A percentile compares a stretch with the other conserved stretches of the same genome.
Evolutionary conservation across 2,888 invertebrate species (phyloP).

Genomic region (Anaspis maculata): DNA sequence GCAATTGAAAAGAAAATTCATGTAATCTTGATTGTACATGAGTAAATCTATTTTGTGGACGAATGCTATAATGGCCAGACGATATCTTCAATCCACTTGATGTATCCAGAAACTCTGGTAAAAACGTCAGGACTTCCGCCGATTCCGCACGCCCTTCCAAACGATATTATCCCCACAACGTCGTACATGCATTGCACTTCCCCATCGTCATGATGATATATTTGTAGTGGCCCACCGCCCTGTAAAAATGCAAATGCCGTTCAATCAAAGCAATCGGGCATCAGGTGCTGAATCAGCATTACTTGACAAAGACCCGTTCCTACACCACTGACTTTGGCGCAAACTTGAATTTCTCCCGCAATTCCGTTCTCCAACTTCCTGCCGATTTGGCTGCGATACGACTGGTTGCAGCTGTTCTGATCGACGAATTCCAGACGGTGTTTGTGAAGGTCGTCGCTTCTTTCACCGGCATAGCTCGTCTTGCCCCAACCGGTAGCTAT

Average conservation of each 20-base stretch:
- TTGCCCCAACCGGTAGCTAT: conserved; percentile 46
- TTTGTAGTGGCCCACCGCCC: conserved; percentile 1
- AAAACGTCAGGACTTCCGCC: background rate
- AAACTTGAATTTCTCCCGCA: conserved; percentile 43
- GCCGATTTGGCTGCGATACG: conserved; percentile 22
- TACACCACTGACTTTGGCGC: no score
- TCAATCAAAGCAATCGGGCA: no score
- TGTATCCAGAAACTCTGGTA: background rate
- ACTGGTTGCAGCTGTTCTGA: conserved; percentile 34
- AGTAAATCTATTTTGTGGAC: no score
- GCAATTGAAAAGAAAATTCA: no score
- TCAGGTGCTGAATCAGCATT: no score
- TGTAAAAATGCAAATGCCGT: no score
- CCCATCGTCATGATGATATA: background rate
- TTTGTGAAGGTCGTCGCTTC: conserved; percentile 42
- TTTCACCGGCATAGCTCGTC: conserved; percentile 30
- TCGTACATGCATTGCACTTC: background rate
- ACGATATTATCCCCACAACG: conserved; percentile 1
- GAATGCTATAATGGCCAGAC: conserved; percentile 1
- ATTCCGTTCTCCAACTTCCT: conserved; percentile 40
- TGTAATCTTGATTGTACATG: no score
- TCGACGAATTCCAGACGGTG: conserved; percentile 43
- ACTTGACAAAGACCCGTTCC: no score
- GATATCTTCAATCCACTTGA: conserved; percentile 1
- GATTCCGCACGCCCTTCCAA: background rate